Evolutionary conservation across 1,140 invertebrate genomes (phyloP).

Genomic region (Drosophila arizonae): DNA sequence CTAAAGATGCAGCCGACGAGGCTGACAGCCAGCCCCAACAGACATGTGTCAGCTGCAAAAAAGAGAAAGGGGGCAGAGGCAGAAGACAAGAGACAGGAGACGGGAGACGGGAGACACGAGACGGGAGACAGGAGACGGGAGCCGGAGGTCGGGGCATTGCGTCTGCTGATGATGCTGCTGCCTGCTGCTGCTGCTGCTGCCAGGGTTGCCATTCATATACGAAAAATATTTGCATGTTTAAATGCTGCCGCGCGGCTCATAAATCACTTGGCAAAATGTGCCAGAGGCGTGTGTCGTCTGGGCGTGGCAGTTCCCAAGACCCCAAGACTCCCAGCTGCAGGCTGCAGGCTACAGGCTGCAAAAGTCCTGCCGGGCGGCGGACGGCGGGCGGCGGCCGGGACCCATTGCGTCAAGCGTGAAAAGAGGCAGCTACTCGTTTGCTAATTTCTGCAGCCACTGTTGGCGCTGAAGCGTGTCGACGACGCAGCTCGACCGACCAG

Average conservation of each 20-base stretch:
- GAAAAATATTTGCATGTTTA: constrained; percentile 70
- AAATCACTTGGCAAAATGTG: constrained; percentile 77
- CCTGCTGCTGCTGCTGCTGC: background rate
- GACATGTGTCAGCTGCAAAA: constrained; percentile 51
- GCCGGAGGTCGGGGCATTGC: background rate
- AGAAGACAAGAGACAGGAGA: background rate
- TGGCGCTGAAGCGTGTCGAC: constrained; percentile 47
- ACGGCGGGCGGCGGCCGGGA: constrained; percentile 1
- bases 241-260: constrained; percentile 70
- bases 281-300: constrained; percentile 20
- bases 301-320: background rate
- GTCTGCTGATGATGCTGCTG: background rate
- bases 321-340: constrained; percentile 12
- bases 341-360: background rate
- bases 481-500: background rate
- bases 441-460: constrained; percentile 50
- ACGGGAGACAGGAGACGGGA: too few species aligned
- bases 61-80: constrained; percentile 2
- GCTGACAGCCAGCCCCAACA: constrained; percentile 35
- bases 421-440: constrained; percentile 34
- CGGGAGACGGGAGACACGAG: too few species aligned
- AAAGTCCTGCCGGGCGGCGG: background rate
- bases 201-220: constrained; percentile 50
- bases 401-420: constrained; percentile 43
- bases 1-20: constrained; percentile 41